Evolutionary conservation across 2,888 invertebrate species (phyloP).

Genomic region (Craniophora ligustri): DNA sequence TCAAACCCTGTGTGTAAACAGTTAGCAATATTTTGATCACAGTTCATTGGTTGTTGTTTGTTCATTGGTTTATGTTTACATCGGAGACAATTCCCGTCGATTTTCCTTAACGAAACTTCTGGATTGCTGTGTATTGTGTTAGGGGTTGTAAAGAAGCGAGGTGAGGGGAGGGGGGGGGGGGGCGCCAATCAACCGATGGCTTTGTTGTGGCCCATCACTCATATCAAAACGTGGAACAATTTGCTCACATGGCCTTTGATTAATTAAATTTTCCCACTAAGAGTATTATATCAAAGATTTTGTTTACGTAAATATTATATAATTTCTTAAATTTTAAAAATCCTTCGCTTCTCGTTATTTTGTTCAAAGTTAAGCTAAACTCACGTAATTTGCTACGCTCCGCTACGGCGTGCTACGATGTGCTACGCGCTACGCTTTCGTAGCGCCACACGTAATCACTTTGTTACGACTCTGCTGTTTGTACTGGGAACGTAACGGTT

Average conservation of each 20-base stretch:
- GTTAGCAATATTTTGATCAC: no score
- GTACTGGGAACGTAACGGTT: not conserved
- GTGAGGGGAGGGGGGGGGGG: conserved; percentile 21
- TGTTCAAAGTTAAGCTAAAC: conserved; percentile 6
- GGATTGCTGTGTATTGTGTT: not conserved
- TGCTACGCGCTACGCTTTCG: conserved; percentile 28
- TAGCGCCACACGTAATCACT: conserved; percentile 13
- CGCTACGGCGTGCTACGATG: conserved; percentile 21
- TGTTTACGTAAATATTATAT: not conserved
- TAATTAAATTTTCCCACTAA: conserved; percentile 14
- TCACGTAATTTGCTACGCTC: conserved; percentile 27
- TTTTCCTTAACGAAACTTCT: conserved; percentile 7
- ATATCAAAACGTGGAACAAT: conserved; percentile 32
- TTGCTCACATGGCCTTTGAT: conserved; percentile 10
- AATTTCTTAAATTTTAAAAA: not conserved
- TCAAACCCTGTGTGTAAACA: no score
- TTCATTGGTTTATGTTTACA: no score
- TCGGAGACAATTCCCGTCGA: not conserved
- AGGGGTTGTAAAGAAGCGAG: not conserved
- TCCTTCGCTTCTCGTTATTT: not conserved
- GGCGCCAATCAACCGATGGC: conserved; percentile 39
- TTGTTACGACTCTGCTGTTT: not conserved
- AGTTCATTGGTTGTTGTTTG: no score
- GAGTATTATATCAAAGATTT: no score
- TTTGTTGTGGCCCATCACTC: conserved; percentile 41